phyloP scores from a whole-genome alignment of 64 coral and sea anemone genomes.

The Actinia tenebrosa region DNA sequence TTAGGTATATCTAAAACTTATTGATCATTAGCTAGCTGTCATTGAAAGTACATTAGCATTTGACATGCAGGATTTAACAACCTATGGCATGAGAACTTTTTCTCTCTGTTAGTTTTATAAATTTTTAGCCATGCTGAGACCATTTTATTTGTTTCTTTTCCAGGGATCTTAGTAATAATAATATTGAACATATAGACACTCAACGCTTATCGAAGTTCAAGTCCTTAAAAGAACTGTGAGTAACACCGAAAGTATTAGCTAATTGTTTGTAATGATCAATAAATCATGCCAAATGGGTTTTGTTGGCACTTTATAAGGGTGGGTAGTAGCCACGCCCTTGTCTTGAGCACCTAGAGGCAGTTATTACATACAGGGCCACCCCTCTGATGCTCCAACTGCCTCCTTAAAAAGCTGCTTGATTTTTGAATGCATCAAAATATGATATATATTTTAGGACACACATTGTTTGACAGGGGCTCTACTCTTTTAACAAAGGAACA shows the following conservation, averaged over 20 bases:
- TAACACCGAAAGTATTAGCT: background rate
- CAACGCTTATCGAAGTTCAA: slow-evolving; percentile 22
- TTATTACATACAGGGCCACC: too few relatives aligned
- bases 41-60: background rate
- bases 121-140: background rate
- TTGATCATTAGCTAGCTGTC: background rate
- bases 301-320: background rate
- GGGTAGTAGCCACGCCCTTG: background rate
- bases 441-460: too few relatives aligned
- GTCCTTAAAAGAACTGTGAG: slow-evolving; percentile 42
- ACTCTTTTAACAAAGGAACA: too few relatives aligned
- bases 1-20: background rate
- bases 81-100: too few relatives aligned
- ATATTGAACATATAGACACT: slow-evolving; percentile 15
- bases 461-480: too few relatives aligned
- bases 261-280: background rate
- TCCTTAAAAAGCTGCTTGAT: too few relatives aligned
- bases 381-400: too few relatives aligned
- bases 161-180: slow-evolving; percentile 47
- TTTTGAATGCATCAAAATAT: too few relatives aligned
- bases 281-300: background rate
- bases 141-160: background rate
- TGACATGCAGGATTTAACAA: too few relatives aligned
- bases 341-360: too few relatives aligned
- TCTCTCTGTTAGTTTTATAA: background rate